A percentile compares a stretch with the other conserved stretches of the same genome.
Conservation (phyloP, 2,113 vertebrate genomes). For the Cavia aperea region DNA sequence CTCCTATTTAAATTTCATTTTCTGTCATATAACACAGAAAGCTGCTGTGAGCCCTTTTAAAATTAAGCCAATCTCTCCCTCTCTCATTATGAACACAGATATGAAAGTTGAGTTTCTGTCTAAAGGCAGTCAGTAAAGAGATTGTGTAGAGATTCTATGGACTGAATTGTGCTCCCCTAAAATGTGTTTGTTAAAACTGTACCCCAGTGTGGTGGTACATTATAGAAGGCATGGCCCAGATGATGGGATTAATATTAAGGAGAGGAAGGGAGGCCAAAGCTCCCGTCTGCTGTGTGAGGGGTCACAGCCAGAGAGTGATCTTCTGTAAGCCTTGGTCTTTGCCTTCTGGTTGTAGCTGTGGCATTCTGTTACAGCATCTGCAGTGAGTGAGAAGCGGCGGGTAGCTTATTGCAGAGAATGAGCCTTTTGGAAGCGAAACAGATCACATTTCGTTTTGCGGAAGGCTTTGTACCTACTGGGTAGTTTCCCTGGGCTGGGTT, state of each 20-base stretch:
- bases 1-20: constrained; percentile 7
- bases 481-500: background rate
- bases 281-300: rapidly evolving
- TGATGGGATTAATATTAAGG: background rate
- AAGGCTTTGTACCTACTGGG: background rate
- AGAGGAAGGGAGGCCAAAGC: background rate
- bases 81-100: background rate
- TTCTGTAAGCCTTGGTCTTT: background rate
- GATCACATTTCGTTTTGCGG: background rate
- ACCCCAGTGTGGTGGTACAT: background rate
- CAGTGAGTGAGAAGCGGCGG: background rate
- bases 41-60: constrained; percentile 2
- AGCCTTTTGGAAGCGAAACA: background rate
- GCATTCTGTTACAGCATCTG: background rate
- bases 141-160: background rate
- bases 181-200: background rate
- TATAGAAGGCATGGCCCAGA: background rate
- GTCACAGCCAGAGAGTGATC: background rate
- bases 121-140: background rate
- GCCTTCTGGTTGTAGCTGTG: background rate
- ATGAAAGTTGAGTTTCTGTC: constrained; percentile 5
- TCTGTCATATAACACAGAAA: background rate
- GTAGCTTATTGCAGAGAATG: background rate
- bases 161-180: background rate
- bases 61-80: background rate